Percentiles rank a stretch among this genome's conserved stretches.
Conservation (phyloP, 2,113 vertebrate species). For the Ammospiza caudacuta region DNA sequence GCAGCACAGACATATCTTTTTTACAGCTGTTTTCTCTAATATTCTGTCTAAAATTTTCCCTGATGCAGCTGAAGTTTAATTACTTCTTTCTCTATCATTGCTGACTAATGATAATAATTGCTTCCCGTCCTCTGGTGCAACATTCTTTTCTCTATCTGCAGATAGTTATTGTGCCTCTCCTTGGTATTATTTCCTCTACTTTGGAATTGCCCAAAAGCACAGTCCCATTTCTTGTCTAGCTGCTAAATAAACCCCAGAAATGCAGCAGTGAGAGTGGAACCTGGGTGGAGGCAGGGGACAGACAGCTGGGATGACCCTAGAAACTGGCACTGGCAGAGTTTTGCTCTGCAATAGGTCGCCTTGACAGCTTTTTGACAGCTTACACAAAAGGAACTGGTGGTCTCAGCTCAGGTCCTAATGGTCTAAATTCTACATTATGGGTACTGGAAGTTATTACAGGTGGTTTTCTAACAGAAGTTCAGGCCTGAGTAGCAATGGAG, state of each 20-base stretch:
- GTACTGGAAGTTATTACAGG: not conserved
- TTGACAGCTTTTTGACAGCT: constrained; percentile 8
- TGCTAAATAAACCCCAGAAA: constrained; percentile 20
- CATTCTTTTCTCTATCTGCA: constrained; percentile 42
- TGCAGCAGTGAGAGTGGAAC: not conserved
- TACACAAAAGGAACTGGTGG: not conserved
- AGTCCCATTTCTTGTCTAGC: not conserved
- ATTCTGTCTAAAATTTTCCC: constrained; percentile 35
- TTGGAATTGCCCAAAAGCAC: constrained; percentile 6
- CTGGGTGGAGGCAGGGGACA: not conserved
- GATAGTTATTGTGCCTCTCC: constrained; percentile 34
- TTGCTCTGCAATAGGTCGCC: not conserved
- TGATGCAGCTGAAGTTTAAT: constrained; percentile 59
- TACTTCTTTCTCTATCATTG: constrained; percentile 46
- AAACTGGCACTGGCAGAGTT: not conserved
- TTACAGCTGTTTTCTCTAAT: constrained; percentile 13
- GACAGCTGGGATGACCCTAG: not conserved
- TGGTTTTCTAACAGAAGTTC: not conserved
- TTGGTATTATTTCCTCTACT: constrained; percentile 25
- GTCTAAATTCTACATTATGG: not conserved
- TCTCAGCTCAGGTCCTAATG: not conserved
- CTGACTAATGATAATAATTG: constrained; percentile 69
- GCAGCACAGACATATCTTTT: not conserved
- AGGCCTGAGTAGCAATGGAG: not conserved
- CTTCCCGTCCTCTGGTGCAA: constrained; percentile 54